Evolutionary conservation across 2,888 invertebrate species (phyloP).

Genomic region (Oligia strigilis): DNA sequence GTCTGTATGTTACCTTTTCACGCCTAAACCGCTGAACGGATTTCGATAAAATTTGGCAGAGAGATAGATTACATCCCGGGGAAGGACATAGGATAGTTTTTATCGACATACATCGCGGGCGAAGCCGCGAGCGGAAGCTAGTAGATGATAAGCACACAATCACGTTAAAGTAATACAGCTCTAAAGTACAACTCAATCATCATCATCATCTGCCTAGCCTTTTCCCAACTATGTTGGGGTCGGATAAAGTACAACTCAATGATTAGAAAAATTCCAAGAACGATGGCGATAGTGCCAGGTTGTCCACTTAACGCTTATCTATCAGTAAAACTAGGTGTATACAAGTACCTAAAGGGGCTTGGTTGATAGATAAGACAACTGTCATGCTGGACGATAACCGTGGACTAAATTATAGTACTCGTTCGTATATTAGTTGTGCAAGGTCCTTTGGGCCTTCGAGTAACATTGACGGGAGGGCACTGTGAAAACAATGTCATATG

Average conservation of each 20-base stretch:
- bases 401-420: background rate
- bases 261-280: conserved; percentile 27
- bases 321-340: conserved; percentile 16
- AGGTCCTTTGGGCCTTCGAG: background rate
- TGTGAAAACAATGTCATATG: background rate
- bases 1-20: too few species aligned
- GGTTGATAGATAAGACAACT: conserved; percentile 29
- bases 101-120: too few species aligned
- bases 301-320: conserved; percentile 34
- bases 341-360: conserved; percentile 38
- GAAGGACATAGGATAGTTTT: too few species aligned
- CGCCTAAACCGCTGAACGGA: too few species aligned
- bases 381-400: conserved; percentile 21
- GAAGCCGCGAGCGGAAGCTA: too few species aligned
- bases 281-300: conserved; percentile 19
- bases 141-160: background rate
- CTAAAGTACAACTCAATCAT: conserved; percentile 5
- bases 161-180: background rate
- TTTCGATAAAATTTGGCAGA: too few species aligned
- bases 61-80: too few species aligned
- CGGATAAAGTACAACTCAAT: conserved; percentile 1
- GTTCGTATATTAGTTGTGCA: background rate
- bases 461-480: background rate
- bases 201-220: too few species aligned
- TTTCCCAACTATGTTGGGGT: too few species aligned